These are phyloP conservation scores for Melipona beecheii DNA, from an alignment of 2,888 invertebrate genomes.

Conservation along the genomic window DNA sequence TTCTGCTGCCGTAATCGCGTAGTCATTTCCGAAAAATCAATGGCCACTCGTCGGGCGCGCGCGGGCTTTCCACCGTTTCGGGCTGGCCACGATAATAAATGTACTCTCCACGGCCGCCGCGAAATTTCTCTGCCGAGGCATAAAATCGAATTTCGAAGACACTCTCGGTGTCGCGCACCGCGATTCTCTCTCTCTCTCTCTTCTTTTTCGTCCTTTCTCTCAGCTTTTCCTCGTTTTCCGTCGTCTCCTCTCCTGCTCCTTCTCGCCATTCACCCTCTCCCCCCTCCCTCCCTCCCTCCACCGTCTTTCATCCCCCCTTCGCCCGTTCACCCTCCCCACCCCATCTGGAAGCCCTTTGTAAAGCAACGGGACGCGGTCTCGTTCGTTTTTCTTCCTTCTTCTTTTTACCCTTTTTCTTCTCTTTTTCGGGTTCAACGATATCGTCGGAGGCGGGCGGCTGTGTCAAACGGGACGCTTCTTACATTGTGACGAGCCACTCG, in stretches of 20 bases:
- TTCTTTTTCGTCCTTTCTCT: neutral
- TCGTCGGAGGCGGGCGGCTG: conserved; percentile 29
- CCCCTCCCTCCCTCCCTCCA: no score
- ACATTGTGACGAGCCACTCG: conserved; percentile 22
- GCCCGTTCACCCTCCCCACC: neutral
- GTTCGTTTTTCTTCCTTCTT: neutral
- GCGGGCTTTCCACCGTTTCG: neutral
- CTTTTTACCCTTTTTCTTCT: neutral
- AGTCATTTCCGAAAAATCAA: conserved; percentile 72
- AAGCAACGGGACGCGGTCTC: conserved; percentile 34
- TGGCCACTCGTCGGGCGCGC: conserved; percentile 46
- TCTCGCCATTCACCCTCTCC: no score
- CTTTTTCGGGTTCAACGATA: conserved; percentile 36
- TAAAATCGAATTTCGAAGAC: conserved; percentile 48
- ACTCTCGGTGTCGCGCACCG: neutral
- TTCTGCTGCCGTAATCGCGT: conserved; percentile 65
- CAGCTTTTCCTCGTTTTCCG: neutral
- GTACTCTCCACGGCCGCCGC: conserved; percentile 5
- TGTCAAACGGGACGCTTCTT: conserved; percentile 42
- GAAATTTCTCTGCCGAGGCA: conserved; percentile 13
- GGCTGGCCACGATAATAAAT: conserved; percentile 14
- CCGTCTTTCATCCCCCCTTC: no score
- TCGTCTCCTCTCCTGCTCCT: no score
- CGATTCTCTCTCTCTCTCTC: neutral
- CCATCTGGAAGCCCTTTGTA: conserved; percentile 36